Percentiles rank a stretch among this genome's conserved stretches.
Conservation (phyloP, 2,113 vertebrate genomes). For the Argyrosomus japonicus region DNA sequence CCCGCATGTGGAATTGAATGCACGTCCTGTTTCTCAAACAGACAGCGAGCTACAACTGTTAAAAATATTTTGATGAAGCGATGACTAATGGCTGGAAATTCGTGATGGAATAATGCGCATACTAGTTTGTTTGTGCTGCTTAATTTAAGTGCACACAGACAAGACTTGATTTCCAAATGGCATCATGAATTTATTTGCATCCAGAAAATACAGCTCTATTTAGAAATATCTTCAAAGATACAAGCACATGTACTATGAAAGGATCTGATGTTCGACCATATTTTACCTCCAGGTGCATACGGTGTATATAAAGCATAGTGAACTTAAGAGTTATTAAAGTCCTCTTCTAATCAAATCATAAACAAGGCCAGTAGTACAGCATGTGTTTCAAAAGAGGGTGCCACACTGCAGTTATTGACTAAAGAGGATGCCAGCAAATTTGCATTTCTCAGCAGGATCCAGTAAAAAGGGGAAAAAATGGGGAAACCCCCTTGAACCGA, state of each 20-base stretch:
- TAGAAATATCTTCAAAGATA: not conserved
- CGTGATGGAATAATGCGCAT: not conserved
- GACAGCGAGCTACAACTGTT: not conserved
- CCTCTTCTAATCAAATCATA: slow-evolving; percentile 21
- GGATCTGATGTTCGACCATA: not conserved
- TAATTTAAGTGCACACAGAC: not conserved
- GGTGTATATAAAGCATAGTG: not conserved
- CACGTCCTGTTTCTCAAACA: slow-evolving; percentile 34
- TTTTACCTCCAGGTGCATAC: not conserved
- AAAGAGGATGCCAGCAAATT: slow-evolving; percentile 52
- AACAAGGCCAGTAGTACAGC: slow-evolving; percentile 41
- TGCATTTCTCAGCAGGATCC: slow-evolving; percentile 70
- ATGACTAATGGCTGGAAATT: slow-evolving; percentile 44
- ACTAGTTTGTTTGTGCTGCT: slow-evolving; percentile 22
- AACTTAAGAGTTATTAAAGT: not conserved
- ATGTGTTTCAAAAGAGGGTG: slow-evolving; percentile 61
- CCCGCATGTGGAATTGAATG: slow-evolving; percentile 50
- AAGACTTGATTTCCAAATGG: slow-evolving; percentile 11
- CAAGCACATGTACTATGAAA: too few relatives aligned
- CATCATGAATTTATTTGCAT: not conserved
- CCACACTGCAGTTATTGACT: slow-evolving; percentile 59
- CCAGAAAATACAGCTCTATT: not conserved
- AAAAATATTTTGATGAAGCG: slow-evolving; percentile 45
- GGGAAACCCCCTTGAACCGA: slow-evolving; percentile 77
- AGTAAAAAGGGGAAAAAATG: slow-evolving; percentile 31